phyloP scores from a whole-genome alignment of 1,140 invertebrate genomes.

The Sycophaga agraensis region DNA sequence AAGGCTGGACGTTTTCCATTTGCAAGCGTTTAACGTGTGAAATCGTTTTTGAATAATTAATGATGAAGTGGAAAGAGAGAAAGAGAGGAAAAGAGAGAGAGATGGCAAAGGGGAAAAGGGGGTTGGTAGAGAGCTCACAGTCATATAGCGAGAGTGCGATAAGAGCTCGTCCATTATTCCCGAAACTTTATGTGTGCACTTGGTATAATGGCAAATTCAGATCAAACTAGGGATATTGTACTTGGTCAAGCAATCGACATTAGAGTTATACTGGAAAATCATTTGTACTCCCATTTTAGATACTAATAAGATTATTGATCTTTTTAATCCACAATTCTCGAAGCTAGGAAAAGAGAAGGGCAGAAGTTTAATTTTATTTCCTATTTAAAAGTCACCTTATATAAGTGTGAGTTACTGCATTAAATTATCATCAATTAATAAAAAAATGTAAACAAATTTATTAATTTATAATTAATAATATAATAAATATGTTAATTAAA shows the following conservation, averaged over 20 bases:
- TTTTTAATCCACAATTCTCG: no score
- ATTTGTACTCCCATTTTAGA: no score
- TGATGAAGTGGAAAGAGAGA: background rate
- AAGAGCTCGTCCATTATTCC: slow-evolving; percentile 9
- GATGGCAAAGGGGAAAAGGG: background rate
- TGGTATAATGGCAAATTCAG: background rate
- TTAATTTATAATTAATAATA: no score
- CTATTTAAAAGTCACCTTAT: no score
- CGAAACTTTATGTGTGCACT: background rate
- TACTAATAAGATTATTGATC: no score
- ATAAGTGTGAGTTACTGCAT: no score
- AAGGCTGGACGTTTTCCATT: slow-evolving; percentile 16
- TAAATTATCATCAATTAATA: no score
- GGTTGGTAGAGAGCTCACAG: background rate
- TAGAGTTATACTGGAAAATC: background rate
- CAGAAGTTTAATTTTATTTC: no score
- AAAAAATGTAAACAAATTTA: no score
- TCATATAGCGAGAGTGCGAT: slow-evolving; percentile 4
- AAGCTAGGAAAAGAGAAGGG: no score
- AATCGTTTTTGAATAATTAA: slow-evolving; percentile 25
- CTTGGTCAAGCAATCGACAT: slow-evolving; percentile 4
- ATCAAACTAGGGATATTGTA: background rate
- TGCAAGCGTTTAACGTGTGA: slow-evolving; percentile 15
- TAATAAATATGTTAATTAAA: no score
- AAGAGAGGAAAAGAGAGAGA: background rate